Evolutionary conservation across 2,888 invertebrate species (phyloP).

Genomic region (Syritta pipiens): DNA sequence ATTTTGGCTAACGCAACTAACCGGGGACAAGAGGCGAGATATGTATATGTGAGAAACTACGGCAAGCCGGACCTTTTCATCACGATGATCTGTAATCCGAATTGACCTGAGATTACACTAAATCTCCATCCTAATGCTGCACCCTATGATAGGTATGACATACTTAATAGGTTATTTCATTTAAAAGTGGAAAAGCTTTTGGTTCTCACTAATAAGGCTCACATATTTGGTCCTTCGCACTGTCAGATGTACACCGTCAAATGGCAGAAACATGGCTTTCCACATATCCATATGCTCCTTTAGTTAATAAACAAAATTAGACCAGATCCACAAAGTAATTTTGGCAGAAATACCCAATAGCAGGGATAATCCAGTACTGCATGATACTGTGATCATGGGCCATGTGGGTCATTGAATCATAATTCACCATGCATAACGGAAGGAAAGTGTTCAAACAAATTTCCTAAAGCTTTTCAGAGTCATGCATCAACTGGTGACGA

Average conservation of each 20-base stretch:
- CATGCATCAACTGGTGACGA: not conserved
- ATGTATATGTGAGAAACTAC: too few species aligned
- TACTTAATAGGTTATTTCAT: not conserved
- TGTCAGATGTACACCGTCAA: not conserved
- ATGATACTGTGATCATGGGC: not conserved
- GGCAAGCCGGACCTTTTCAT: too few species aligned
- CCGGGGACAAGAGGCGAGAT: too few species aligned
- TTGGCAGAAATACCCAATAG: not conserved
- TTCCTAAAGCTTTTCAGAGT: not conserved
- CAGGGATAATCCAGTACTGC: not conserved
- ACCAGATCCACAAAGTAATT: not conserved
- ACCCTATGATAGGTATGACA: conserved; percentile 1
- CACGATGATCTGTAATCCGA: too few species aligned
- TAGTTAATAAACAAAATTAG: conserved; percentile 14
- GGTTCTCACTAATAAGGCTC: not conserved
- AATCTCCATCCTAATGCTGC: too few species aligned
- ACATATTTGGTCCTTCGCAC: not conserved
- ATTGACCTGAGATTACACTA: too few species aligned
- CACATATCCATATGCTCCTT: not conserved
- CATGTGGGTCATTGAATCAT: not conserved
- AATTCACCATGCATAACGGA: too few species aligned
- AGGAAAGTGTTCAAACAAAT: not conserved
- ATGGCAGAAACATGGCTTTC: not conserved
- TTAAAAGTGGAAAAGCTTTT: not conserved
- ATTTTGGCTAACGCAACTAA: too few species aligned